phyloP scores from a whole-genome alignment of 2,113 vertebrate species.

The Colinus virginianus region DNA sequence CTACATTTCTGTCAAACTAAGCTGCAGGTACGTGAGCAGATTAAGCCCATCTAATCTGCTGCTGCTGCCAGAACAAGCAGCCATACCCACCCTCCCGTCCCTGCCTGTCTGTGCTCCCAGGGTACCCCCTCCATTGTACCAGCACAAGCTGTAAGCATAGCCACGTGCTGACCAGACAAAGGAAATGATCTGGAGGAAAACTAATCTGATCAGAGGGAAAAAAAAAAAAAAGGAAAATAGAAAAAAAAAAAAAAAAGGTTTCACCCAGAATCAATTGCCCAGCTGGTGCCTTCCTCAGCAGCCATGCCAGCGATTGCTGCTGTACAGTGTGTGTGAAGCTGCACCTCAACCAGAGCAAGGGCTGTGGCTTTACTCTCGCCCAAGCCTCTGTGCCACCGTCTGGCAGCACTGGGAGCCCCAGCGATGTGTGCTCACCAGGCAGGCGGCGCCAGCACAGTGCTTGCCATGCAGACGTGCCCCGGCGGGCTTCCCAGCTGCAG shows the following conservation, averaged over 20 bases:
- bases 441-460: neutral
- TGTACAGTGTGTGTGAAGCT: neutral
- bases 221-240: neutral
- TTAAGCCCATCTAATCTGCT: slow-evolving; percentile 12
- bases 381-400: neutral
- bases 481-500: neutral
- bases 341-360: neutral
- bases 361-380: neutral
- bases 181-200: slow-evolving; percentile 27
- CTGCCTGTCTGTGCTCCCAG: neutral
- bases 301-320: neutral
- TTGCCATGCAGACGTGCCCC: rapidly evolving
- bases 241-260: neutral
- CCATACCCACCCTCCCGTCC: neutral
- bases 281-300: neutral
- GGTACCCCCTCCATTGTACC: neutral
- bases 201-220: neutral
- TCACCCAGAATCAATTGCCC: neutral
- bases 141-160: neutral
- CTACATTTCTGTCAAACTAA: slow-evolving; percentile 28
- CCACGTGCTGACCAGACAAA: neutral
- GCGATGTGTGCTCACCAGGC: neutral
- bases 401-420: neutral
- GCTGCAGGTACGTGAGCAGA: neutral
- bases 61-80: slow-evolving; percentile 16